Evolutionary conservation across 1,140 invertebrate species (phyloP), one percentile per base, ranked within the genome.

Genomic region (Megathymus violae): DNA sequence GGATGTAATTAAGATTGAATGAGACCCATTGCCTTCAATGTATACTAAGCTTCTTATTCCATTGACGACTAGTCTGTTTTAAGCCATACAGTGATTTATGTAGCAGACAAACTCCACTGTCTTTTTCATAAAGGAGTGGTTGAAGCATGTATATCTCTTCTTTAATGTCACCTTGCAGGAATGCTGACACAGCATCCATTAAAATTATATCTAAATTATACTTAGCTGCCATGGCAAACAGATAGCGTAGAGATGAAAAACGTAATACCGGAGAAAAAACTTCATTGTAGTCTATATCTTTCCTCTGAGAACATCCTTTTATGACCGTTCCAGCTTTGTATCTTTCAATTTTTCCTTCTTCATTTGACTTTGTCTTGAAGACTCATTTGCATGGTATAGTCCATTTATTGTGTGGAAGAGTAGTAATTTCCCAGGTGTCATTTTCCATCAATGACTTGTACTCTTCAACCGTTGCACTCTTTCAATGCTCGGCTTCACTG

Each of bases 1-100:
- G 52, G 68, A 66, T 76, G 64, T 25, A 48, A 0, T 17, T 41
- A 61, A 0, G 17, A 19, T 6, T 63, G 69, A n/a, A 2, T 6
- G 14, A 75, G 10, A 14, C 69, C 67, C 1, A 75, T 75, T 62
- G 50, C 13, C 51, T 63, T 64, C 0, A 77, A 10, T 59, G 59
- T 54, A 34, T 0, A 62, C 41, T n/a, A 15, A 72, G 13, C 27
- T 77, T 77, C 13, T 68, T 70, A 16, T 72, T 74, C 64, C 74
- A 77, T 25, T 71, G 71, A 7, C 74, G 25, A 34, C 71, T 73
- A 0, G 78, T 73, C 62, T 90, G 82, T 72, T 89, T 91, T 17
- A 91, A 67, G 0, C 88, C 89, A 80, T 91, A 91, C 0, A 91
- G 34, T 17, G 78, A 76, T 70, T 85, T 90, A 4, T 83, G 79